These are phyloP conservation scores for Junonia oenone DNA, from an alignment of 2,888 invertebrate species.

Conservation along the genomic window DNA sequence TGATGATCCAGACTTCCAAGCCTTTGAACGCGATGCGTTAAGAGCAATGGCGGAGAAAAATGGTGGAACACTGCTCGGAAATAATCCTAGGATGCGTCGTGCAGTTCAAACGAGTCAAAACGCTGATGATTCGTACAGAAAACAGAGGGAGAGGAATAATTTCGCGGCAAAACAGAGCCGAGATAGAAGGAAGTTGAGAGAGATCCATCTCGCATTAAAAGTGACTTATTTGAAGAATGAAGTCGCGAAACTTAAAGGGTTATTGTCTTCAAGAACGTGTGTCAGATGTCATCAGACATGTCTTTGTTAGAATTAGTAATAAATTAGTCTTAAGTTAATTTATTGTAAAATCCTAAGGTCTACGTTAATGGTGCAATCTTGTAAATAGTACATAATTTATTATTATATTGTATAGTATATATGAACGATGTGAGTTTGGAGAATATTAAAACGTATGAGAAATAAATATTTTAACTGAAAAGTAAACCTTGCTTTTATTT, in stretches of 20 bases:
- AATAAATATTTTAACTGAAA: no score
- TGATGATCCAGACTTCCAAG: slow-evolving; percentile 82
- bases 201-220: slow-evolving; percentile 94
- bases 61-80: slow-evolving; percentile 73
- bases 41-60: slow-evolving; percentile 83
- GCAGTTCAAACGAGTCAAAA: slow-evolving; percentile 56
- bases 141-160: slow-evolving; percentile 93
- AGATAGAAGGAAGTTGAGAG: slow-evolving; percentile 92
- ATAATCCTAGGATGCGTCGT: slow-evolving; percentile 87
- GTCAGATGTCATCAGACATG: slow-evolving; percentile 22
- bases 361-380: slow-evolving; percentile 25
- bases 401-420: background rate
- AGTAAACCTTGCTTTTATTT: no score
- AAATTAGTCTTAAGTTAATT: slow-evolving; percentile 1
- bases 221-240: slow-evolving; percentile 84
- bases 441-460: background rate
- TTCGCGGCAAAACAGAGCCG: slow-evolving; percentile 96
- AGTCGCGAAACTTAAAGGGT: slow-evolving; percentile 43
- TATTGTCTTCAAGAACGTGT: slow-evolving; percentile 37
- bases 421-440: background rate
- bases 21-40: slow-evolving; percentile 84
- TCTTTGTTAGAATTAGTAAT: slow-evolving; percentile 11
- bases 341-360: slow-evolving; percentile 8
- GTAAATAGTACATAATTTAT: slow-evolving; percentile 18
- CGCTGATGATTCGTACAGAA: slow-evolving; percentile 91